Base-by-base conservation (phyloP, 2,888 invertebrate species). In the Koerneria pararmatus region DNA sequence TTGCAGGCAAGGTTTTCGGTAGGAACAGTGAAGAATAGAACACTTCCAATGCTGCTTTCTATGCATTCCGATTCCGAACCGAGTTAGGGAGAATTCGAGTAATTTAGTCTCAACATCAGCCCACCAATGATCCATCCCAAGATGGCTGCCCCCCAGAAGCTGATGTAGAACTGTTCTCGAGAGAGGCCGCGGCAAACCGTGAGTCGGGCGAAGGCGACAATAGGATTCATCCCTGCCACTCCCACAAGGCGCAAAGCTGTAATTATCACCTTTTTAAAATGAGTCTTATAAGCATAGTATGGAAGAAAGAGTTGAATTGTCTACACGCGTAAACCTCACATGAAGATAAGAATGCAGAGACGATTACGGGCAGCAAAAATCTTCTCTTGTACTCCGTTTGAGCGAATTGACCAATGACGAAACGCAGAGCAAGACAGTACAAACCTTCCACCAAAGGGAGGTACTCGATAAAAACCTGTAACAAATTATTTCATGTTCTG, bases 41-140 rank as follows among this genome's bases (percentile, higher is more conserved):
- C n/a, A n/a, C n/a, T n/a, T n/a, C n/a, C n/a, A n/a, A n/a, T n/a
- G n/a, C n/a, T n/a, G n/a, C n/a, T n/a, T n/a, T n/a, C n/a, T n/a
- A n/a, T n/a, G n/a, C n/a, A n/a, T n/a, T n/a, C n/a, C n/a, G n/a
- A n/a, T n/a, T n/a, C n/a, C n/a, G n/a, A n/a, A n/a, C n/a, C n/a
- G n/a, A n/a, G n/a, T n/a, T n/a, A n/a, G n/a, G n/a, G n/a, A n/a
- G n/a, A n/a, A n/a, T n/a, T n/a, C n/a, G n/a, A n/a, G n/a, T n/a
- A n/a, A n/a, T n/a, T n/a, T n/a, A n/a, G n/a, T n/a, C n/a, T n/a
- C n/a, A n/a, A n/a, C n/a, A n/a, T n/a, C n/a, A n/a, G n/a, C 62
- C 19, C 1, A 62, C 62, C 62, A 6, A 62, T 27, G 11, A 62
- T 24, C 62, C 62, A 62, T 62, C 62, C 62, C 29, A 62, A 51